Conservation (phyloP, 2,797 vertebrate genomes). For the Hipposideros larvatus region DNA sequence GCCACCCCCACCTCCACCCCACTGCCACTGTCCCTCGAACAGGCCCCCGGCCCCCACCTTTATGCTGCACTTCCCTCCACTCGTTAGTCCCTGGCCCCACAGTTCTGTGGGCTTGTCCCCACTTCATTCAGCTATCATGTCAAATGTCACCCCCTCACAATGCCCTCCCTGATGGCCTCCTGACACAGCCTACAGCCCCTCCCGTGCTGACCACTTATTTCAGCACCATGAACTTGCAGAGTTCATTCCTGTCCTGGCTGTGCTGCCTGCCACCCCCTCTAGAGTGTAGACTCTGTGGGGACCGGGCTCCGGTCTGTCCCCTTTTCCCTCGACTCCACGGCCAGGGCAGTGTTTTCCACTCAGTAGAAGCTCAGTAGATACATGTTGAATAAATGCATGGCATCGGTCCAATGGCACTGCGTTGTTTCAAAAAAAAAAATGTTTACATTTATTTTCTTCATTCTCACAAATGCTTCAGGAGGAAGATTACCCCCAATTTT, state of each 20-base stretch:
- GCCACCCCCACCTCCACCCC: background rate
- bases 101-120: background rate
- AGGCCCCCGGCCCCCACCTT: accelerated
- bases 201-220: accelerated
- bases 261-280: accelerated
- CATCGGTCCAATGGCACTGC: accelerated
- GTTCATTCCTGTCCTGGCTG: accelerated
- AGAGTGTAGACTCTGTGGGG: background rate
- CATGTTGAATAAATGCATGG: background rate
- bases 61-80: background rate
- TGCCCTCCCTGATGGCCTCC: accelerated
- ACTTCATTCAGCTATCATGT: background rate
- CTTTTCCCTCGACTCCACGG: accelerated
- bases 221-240: background rate
- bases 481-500: background rate
- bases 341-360: background rate
- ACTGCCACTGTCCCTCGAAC: too few species aligned
- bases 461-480: background rate
- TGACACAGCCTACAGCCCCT: background rate
- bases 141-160: background rate
- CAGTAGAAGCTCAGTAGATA: background rate
- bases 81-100: background rate
- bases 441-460: background rate
- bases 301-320: accelerated
- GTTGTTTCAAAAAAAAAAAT: background rate